Evolutionary conservation across 2,797 vertebrate species (phyloP), one percentile per base, ranked within the genome.

Genomic region (Anguilla megastoma): DNA sequence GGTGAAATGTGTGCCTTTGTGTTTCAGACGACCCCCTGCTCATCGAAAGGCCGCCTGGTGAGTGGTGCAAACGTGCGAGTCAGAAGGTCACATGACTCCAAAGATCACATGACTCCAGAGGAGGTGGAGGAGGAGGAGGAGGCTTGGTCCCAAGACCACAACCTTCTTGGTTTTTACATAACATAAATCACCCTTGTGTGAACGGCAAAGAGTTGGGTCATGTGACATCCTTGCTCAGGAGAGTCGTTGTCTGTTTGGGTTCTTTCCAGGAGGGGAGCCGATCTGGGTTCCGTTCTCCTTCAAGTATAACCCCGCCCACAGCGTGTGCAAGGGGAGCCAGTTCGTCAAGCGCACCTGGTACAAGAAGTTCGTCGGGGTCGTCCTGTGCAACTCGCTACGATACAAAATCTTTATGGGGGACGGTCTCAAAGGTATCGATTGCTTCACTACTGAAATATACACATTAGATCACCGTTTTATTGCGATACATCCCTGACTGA

Each of bases 321-420:
- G 98, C 36, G 96, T 97, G 85, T 99, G 99, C 92, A 97, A 95
- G 8, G 99, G 99, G 87, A 98, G 98, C 90, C 98, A 99, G 89
- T 99, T 96, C 0, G 99, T 99, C 92, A 99, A 99, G 92, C 95
- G 99, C 87, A 99, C 99, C 0, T 99, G 99, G 98, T 99, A 99
- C 93, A 96, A 95, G 90, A 99, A 99, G 92, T 99, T 99, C 91
- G 99, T 99, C 69, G 99, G 99, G 9, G 98, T 99, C 54, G 96
- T 98, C 89, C 97, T 99, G 90, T 99, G 99, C 85, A 99, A 99
- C 92, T 99, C 99, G 0, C 95, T 99, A 91, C 95, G 98, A 91
- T 99, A 99, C 93, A 99, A 99, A 94, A 99, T 99, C 95, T 99
- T 99, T 93, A 98, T 99, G 95, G 98, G 98, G 83, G 98, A 99